Percentiles rank a stretch among this genome's conserved stretches.
These are phyloP conservation scores for Yponomeuta plumbellus DNA, from an alignment of 2,888 invertebrate genomes.

Conservation along the genomic window DNA sequence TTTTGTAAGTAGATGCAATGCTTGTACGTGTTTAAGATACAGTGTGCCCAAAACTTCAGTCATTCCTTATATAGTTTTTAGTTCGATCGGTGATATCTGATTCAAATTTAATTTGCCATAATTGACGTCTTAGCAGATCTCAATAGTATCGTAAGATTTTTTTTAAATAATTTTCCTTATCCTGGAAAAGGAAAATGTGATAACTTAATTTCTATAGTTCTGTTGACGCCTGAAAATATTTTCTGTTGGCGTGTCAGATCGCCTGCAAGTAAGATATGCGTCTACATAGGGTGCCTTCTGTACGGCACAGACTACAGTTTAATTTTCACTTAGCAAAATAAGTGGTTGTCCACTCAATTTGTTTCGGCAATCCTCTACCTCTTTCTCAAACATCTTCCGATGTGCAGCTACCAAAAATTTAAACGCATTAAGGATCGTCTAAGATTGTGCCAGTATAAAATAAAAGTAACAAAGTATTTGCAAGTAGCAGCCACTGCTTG, in stretches of 20 bases:
- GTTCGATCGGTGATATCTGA: too few relatives aligned
- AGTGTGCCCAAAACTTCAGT: too few relatives aligned
- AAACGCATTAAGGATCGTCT: slow-evolving; percentile 1
- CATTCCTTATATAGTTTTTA: too few relatives aligned
- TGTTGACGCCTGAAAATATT: neutral
- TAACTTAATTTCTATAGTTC: neutral
- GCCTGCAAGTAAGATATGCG: too few relatives aligned
- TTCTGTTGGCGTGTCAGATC: too few relatives aligned
- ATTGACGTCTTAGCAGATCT: slow-evolving; percentile 60
- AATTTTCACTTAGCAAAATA: too few relatives aligned
- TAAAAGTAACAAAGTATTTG: neutral
- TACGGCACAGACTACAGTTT: too few relatives aligned
- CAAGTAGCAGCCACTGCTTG: too few relatives aligned
- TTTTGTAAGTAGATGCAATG: too few relatives aligned
- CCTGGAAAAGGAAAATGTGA: slow-evolving; percentile 1
- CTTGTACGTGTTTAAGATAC: too few relatives aligned
- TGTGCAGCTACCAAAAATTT: slow-evolving; percentile 26
- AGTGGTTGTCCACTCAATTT: too few relatives aligned
- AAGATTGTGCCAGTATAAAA: slow-evolving; percentile 15
- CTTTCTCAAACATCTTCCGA: slow-evolving; percentile 8
- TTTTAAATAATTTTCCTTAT: neutral
- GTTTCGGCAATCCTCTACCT: neutral
- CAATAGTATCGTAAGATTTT: slow-evolving; percentile 58
- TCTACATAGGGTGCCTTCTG: too few relatives aligned
- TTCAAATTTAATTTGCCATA: slow-evolving; percentile 43